Percentiles rank a stretch among this genome's conserved stretches.
These are phyloP conservation scores for Arizona elegans DNA, from an alignment of 2,113 vertebrate genomes.

Conservation along the genomic window DNA sequence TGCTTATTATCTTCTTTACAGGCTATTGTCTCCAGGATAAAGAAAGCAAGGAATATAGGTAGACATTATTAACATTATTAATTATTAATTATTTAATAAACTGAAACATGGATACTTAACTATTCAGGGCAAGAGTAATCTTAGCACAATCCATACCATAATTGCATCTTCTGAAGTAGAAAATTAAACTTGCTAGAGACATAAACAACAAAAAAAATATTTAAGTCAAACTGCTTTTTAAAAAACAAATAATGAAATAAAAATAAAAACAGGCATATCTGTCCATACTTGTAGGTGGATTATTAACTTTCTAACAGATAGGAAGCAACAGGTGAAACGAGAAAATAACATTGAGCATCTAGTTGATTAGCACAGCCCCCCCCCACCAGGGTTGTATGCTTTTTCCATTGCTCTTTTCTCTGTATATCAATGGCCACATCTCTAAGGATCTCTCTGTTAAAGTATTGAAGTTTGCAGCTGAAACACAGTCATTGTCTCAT, in stretches of 20 bases:
- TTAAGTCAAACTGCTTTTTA: no score
- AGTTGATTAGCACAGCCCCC: no score
- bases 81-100: background rate
- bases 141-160: background rate
- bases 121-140: background rate
- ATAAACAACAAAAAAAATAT: background rate
- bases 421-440: no score
- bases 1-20: background rate
- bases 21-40: background rate
- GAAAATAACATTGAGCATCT: no score
- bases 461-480: no score
- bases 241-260: background rate
- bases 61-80: background rate
- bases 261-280: background rate
- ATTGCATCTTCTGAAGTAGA: background rate
- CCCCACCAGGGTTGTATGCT: no score
- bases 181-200: background rate
- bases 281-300: no score
- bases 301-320: no score
- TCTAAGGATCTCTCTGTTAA: no score
- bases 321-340: no score
- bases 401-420: no score
- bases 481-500: no score
- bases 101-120: background rate
- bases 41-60: constrained; percentile 9